Conservation (phyloP, 1,140 invertebrate species). For the Drosophila setifemur region DNA sequence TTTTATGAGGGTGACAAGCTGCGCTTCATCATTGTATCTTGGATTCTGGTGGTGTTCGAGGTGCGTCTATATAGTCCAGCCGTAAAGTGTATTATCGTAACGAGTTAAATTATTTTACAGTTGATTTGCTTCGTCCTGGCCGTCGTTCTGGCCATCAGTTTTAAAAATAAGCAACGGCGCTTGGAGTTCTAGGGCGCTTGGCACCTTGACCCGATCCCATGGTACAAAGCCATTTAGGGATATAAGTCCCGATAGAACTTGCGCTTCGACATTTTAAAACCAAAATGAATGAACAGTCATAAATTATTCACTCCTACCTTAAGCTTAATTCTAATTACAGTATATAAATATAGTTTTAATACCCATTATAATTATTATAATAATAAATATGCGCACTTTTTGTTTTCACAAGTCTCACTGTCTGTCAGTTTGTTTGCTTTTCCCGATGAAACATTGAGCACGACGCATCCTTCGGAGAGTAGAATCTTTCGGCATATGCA, state of each 20-base stretch:
- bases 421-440: conserved; percentile 7
- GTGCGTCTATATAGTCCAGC: conserved; percentile 10
- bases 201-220: background rate
- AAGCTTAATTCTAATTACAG: conserved; percentile 29
- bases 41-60: conserved; percentile 67
- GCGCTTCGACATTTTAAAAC: conserved; percentile 36
- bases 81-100: background rate
- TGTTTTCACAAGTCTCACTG: conserved; percentile 22
- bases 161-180: conserved; percentile 76
- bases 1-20: conserved; percentile 63
- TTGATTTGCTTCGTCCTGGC: conserved; percentile 60
- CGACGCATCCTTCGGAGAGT: background rate
- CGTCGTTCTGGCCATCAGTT: conserved; percentile 67
- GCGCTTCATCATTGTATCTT: conserved; percentile 61
- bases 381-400: conserved; percentile 36
- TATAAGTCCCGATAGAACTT: conserved; percentile 22
- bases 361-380: conserved; percentile 33
- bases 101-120: conserved; percentile 28
- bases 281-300: conserved; percentile 29
- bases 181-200: conserved; percentile 67
- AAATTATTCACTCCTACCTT: conserved; percentile 33
- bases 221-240: conserved; percentile 50
- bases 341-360: conserved; percentile 33
- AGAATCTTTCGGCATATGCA: background rate
- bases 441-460: conserved; percentile 22